phyloP scores from a whole-genome alignment of 2,888 invertebrate genomes.

The Lacanobia wlatinum region DNA sequence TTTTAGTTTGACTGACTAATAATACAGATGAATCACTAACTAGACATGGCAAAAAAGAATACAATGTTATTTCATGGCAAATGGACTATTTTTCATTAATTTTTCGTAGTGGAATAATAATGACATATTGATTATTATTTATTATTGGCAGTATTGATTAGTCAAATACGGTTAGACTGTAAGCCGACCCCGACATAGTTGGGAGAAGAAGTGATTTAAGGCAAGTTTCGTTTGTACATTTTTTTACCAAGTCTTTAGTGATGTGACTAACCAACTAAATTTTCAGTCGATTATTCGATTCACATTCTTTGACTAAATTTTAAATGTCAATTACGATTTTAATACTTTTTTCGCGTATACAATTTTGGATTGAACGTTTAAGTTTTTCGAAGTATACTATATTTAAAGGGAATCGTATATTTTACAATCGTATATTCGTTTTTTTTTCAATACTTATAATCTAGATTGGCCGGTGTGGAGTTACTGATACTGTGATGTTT shows the following conservation, averaged over 20 bases:
- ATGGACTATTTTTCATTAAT: no score
- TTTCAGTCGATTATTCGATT: conserved; percentile 57
- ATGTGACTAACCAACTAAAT: conserved; percentile 20
- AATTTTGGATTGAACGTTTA: conserved; percentile 82
- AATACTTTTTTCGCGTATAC: conserved; percentile 83
- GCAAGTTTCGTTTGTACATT: background rate
- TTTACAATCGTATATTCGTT: conserved; percentile 81
- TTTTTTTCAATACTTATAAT: conserved; percentile 66
- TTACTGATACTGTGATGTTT: conserved; percentile 5
- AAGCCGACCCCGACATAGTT: no score
- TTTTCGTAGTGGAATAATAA: no score
- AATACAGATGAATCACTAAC: conserved; percentile 16
- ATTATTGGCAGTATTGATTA: no score
- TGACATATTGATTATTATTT: no score
- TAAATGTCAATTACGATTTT: conserved; percentile 65
- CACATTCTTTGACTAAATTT: conserved; percentile 61
- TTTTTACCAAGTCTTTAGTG: conserved; percentile 31
- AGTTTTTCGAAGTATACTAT: conserved; percentile 74
- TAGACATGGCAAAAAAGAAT: background rate
- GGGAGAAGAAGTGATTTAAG: background rate
- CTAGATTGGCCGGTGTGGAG: conserved; percentile 56
- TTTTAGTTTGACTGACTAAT: conserved; percentile 34
- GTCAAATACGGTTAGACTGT: no score
- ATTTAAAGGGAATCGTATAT: conserved; percentile 80
- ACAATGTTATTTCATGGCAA: background rate